Percentiles rank a stretch among this genome's conserved stretches.
Evolutionary conservation across 2,888 invertebrate species (phyloP).

Genomic region (Pyrocoelia pectoralis): DNA sequence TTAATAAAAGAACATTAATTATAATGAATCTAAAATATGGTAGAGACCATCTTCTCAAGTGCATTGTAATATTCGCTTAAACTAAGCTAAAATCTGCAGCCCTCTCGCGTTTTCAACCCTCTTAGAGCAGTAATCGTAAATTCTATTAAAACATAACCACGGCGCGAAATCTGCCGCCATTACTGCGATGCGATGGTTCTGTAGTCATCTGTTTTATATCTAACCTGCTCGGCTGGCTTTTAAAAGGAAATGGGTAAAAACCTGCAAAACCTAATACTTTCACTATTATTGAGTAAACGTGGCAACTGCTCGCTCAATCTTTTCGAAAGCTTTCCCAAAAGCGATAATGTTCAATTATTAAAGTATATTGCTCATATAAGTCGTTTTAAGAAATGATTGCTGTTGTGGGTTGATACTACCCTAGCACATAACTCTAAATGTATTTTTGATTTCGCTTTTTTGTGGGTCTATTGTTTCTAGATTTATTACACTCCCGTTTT

Average conservation of each 20-base stretch:
- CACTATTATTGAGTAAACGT: conserved; percentile 33
- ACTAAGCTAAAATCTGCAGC: conserved; percentile 54
- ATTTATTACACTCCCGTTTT: conserved; percentile 43
- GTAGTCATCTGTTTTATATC: conserved; percentile 60
- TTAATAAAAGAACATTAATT: conserved; percentile 17
- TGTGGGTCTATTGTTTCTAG: conserved; percentile 47
- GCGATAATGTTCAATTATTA: conserved; percentile 62
- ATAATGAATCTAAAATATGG: conserved; percentile 26
- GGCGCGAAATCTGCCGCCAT: conserved; percentile 63
- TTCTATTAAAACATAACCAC: conserved; percentile 64
- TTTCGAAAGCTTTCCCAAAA: conserved; percentile 59
- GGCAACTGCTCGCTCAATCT: conserved; percentile 57
- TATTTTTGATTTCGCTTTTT: conserved; percentile 57
- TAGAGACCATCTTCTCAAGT: conserved; percentile 56
- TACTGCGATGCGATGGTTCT: conserved; percentile 57
- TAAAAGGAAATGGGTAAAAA: conserved; percentile 38
- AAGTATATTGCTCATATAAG: conserved; percentile 61
- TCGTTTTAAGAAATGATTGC: conserved; percentile 60
- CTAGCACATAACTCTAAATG: conserved; percentile 48
- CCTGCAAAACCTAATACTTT: conserved; percentile 37
- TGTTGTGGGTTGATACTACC: conserved; percentile 45
- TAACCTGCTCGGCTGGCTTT: conserved; percentile 34
- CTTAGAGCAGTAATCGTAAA: conserved; percentile 61
- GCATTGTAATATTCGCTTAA: conserved; percentile 57
- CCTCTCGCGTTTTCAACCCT: conserved; percentile 53